Percentiles rank a stretch among this genome's conserved stretches.
Evolutionary conservation across 2,888 invertebrate species (phyloP).

Genomic region (Dolichopus griseipennis): DNA sequence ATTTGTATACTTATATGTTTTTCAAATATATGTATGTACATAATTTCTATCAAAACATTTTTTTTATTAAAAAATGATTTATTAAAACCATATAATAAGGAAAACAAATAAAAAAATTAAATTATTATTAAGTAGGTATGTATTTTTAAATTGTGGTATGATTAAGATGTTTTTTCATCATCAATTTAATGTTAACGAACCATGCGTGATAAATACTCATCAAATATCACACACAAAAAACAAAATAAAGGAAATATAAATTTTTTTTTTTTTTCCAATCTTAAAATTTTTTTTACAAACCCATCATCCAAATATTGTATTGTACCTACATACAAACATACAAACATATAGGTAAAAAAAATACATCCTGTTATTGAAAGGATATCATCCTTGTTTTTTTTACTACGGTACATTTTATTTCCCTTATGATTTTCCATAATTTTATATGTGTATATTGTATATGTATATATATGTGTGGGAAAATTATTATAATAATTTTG

Average conservation of each 20-base stretch:
- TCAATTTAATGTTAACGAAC: constrained; percentile 6
- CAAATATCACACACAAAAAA: neutral
- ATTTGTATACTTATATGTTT: neutral
- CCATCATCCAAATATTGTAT: neutral
- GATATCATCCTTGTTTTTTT: neutral
- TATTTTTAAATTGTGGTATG: neutral
- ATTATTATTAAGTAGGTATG: neutral
- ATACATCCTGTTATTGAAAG: neutral
- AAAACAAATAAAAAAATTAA: too few species aligned
- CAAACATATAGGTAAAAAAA: neutral
- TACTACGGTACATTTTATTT: neutral
- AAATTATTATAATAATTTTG: neutral
- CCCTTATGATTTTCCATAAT: neutral
- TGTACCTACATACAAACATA: too few species aligned
- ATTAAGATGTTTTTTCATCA: neutral
- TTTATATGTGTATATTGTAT: neutral
- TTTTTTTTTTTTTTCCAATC: too few species aligned
- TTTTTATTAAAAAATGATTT: constrained; percentile 5
- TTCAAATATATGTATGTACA: too few species aligned
- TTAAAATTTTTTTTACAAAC: neutral
- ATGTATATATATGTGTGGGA: neutral
- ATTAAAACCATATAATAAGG: neutral
- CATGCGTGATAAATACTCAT: constrained; percentile 6
- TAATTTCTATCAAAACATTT: neutral
- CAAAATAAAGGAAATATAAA: neutral